phyloP scores from a whole-genome alignment of 2,888 invertebrate species.

The Mythimna impura region DNA sequence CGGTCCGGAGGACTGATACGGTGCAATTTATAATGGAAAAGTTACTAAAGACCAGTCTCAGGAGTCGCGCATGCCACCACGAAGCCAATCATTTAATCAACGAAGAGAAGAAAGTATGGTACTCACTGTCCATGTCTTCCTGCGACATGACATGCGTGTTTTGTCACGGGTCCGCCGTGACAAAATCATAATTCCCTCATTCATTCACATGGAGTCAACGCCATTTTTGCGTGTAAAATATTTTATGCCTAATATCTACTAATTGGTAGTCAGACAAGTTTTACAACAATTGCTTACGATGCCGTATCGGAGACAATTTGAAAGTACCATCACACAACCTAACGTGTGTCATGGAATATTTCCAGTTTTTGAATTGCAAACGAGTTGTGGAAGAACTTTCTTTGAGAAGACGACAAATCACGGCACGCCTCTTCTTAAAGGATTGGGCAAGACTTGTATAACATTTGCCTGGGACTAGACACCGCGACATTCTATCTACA shows the following conservation, averaged over 20 bases:
- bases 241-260: slow-evolving; percentile 52
- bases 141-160: background rate
- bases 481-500: background rate
- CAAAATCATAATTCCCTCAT: slow-evolving; percentile 37
- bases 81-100: background rate
- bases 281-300: slow-evolving; percentile 58
- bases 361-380: slow-evolving; percentile 38
- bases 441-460: background rate
- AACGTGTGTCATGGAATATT: slow-evolving; percentile 64
- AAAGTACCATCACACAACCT: slow-evolving; percentile 59
- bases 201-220: slow-evolving; percentile 48
- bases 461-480: background rate
- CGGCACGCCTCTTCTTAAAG: slow-evolving; percentile 12
- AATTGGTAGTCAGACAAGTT: slow-evolving; percentile 60
- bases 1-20: too few relatives aligned
- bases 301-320: slow-evolving; percentile 66
- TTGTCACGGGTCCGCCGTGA: slow-evolving; percentile 6
- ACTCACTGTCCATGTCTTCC: background rate
- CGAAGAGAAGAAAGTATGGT: background rate
- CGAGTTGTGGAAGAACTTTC: slow-evolving; percentile 58
- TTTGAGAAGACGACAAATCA: slow-evolving; percentile 15
- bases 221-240: slow-evolving; percentile 53
- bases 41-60: too few relatives aligned
- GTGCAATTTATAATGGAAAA: too few relatives aligned
- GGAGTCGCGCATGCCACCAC: too few relatives aligned